Percentiles rank a stretch among this genome's conserved stretches.
phyloP scores from a whole-genome alignment of 2,113 vertebrate genomes.

The Colistium nudipinnis region DNA sequence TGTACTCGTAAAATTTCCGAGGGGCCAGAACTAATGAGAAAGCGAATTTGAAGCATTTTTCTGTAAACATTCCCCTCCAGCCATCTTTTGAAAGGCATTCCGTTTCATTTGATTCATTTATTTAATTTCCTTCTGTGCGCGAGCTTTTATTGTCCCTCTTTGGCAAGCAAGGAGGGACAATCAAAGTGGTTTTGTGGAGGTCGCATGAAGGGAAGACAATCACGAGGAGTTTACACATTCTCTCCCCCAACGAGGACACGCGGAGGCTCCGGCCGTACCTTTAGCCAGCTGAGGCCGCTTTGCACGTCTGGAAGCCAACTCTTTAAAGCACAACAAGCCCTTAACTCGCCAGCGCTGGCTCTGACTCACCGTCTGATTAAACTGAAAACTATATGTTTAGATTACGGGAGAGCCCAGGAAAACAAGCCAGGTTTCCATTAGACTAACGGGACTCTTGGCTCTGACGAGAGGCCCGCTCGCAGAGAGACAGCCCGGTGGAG shows the following conservation, averaged over 20 bases:
- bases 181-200: conserved; percentile 36
- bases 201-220: conserved; percentile 31
- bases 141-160: conserved; percentile 33
- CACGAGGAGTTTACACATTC: conserved; percentile 22
- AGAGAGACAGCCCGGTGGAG: conserved; percentile 57
- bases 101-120: conserved; percentile 49
- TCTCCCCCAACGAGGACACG: neutral
- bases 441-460: conserved; percentile 65
- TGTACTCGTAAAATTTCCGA: conserved; percentile 23
- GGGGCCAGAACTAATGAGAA: conserved; percentile 34
- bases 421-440: conserved; percentile 74
- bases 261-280: conserved; percentile 9
- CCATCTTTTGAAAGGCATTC: conserved; percentile 36
- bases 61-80: conserved; percentile 12
- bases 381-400: conserved; percentile 67
- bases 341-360: conserved; percentile 63
- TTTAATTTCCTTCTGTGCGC: conserved; percentile 42
- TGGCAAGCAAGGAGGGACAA: conserved; percentile 21
- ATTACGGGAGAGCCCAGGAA: conserved; percentile 62
- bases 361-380: conserved; percentile 74
- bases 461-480: conserved; percentile 62
- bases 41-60: conserved; percentile 39
- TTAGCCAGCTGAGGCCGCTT: neutral
- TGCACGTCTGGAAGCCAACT: conserved; percentile 37
- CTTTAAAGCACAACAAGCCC: conserved; percentile 60